Evolutionary conservation across 92 coral and sea anemone species (phyloP), one percentile per base, ranked within the genome.

Genomic region (Meandrina meandrites): DNA sequence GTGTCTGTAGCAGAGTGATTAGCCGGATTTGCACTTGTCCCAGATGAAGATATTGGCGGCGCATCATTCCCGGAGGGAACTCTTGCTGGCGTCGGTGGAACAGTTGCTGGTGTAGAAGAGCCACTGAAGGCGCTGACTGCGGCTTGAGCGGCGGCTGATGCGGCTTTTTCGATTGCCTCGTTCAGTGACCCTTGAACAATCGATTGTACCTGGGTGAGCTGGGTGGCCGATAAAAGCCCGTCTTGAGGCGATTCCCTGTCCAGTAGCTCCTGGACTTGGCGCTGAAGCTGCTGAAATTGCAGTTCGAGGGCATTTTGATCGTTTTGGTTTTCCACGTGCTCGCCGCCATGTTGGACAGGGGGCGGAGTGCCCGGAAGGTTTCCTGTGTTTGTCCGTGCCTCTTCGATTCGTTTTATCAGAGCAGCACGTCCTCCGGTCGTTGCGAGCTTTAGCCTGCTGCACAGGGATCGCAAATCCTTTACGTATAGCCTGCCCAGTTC

Each of bases 361-460:
- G 82, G 30, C 28, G 47, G 32, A 31, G 28, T 8, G 35, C 67
- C 9, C 4, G 82, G n/a, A n/a, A n/a, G n/a, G n/a, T n/a, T n/a
- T n/a, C n/a, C n/a, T n/a, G n/a, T n/a, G n/a, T n/a, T n/a, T n/a
- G n/a, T n/a, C n/a, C n/a, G n/a, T n/a, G n/a, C 69, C 30, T 79
- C 67, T 79, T 79, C 82, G 17, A 79, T 27, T 53, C 82, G 37
- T 21, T 79, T 58, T 31, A 79, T 79, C 82, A 79, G 68, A 67
- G 70, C 47, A 79, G 21, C 78, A 74, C 54, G 78, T 74, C 4
- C 78, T 22, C 78, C 78, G 51, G 53, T 74, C 50, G n/a, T 74
- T 40, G 30, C 53, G 51, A 74, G 78, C 51, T 74, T 74, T 35
- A 35, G 78, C 78, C 78, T 18, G 51, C 78, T 40, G 78, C 48